Base-by-base conservation (phyloP, 2,888 invertebrate genomes). In the Coremacera marginata region DNA sequence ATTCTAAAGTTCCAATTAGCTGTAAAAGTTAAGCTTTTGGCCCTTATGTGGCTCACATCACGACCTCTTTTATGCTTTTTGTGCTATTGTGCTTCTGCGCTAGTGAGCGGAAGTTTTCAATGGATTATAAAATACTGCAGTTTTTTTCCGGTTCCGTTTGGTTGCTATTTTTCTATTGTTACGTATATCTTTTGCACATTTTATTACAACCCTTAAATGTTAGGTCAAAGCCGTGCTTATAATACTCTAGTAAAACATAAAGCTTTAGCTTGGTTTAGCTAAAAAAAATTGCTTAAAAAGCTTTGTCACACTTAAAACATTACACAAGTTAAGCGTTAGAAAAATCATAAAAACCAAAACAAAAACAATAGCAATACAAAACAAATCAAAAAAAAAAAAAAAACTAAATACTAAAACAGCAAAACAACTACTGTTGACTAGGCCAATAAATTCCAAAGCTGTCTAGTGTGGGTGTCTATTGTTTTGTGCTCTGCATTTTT, bases 391-490 rank as follows among this genome's bases (percentile, higher is more conserved):
- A 27, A 11, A 60, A n/a, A n/a, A n/a, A n/a, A n/a, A n/a, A n/a
- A n/a, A n/a, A n/a, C n/a, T n/a, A n/a, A n/a, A n/a, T n/a, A n/a
- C n/a, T n/a, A n/a, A n/a, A 25, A 25, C 11, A 60, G 60, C 60
- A 57, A 22, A 19, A 57, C 27, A 27, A 27, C 49, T 22, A 19
- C 49, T 3, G 25, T 16, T 49, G 68, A 51, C 68, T 68, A 25
- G 68, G 68, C 68, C 37, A 19, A n/a, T 19, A 49, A 68, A 37
- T 3, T 31, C 31, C 31, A 31, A 31, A 31, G 31, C 31, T 31
- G 31, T 31, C 31, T 31, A 31, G 49, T 68, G 68, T 68, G 68
- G 68, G 68, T 68, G 68, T 68, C 68, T 25, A 22, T 49, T 68
- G 37, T 31, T 68, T 19, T 68, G 14, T 25, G 25, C 25, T 22